Base-by-base conservation (phyloP, 2,888 invertebrate species). In the Machimus rusticus region DNA sequence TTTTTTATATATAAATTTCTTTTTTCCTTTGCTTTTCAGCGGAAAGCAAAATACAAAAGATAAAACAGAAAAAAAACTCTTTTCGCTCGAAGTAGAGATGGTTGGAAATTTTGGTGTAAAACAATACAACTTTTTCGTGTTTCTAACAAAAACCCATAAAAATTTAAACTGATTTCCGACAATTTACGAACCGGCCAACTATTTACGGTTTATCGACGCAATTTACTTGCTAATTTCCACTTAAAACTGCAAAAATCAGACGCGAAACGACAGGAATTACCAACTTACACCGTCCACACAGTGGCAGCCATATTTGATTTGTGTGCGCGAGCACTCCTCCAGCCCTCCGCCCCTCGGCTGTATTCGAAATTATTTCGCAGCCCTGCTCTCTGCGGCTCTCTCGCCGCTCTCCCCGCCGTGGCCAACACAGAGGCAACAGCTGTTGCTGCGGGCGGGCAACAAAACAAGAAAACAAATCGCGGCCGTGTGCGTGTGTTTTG, bases 271-370 rank as follows among this genome's bases (percentile, higher is more conserved):
- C 51, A 86, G 55, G 51, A 51, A 51, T 86, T 77, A 51, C 37
- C 76, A 51, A 86, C 76, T 77, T 28, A 51, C 74, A 46, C 81
- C 74, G 74, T 74, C 66, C 74, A 74, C 79, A 74, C 46, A 74
- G 55, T 81, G 81, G 81, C 82, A 87, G 79, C 82, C 79, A 87
- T 81, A 74, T 87, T 81, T 76, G 55, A 87, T 87, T 43, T 87
- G 86, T 79, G 86, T 87, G 81, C 51, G 82, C 82, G 82, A 84
- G 74, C 51, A 51, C 19, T 51, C 16, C 6, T 5, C n/a, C 6
- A 51, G 16, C 8, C 19, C n/a, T n/a, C 51, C 51, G 19, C n/a
- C 43, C 43, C 43, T 39, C 37, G 23, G 43, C 37, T 14, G n/a
- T n/a, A 43, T 78, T 78, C 78, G 78, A 78, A 78, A 12, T n/a